Evolutionary conservation across 2,888 invertebrate species (phyloP), one percentile per base, ranked within the genome.

Genomic region (Selenia dentaria): DNA sequence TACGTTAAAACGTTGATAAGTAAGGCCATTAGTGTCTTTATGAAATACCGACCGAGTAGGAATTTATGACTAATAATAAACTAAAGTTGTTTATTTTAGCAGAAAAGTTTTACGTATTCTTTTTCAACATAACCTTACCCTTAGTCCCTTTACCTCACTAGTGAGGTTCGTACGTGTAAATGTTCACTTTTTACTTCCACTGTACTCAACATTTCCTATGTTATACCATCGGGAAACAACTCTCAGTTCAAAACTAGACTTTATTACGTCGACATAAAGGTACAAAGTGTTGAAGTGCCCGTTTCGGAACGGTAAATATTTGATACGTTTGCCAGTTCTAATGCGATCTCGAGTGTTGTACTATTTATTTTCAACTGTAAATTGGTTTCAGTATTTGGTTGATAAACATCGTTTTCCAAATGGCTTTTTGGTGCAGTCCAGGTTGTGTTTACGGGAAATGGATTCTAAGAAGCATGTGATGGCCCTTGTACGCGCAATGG

Each of bases 371-470:
- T 62, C 63, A 52, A 49, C 57, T 49, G 56, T 50, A 66, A 68
- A 71, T 71, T 68, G 66, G 59, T 67, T 68, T 60, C 59, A 57
- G 61, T 66, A 59, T 67, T 70, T 62, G 57, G 56, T 56, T 51
- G 50, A 42, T 48, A 48, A 48, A 48, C 41, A 48, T 36, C 52
- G 56, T 54, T 58, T 54, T 43, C 25, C 43, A 47, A 59, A 57
- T 51, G 41, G 51, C 49, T 54, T 56, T 33, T 38, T 24, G 41
- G 28, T 55, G 51, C 45, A 41, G 12, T 9, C 6, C 6, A n/a
- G 13, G 25, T 9, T 14, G 8, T 26, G 27, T 39, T 32, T 32
- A 20, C 11, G 9, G 22, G 13, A 12, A 14, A 10, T 20, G 14
- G 18, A 8, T 32, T 36, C 28, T 24, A 22, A 5, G 4, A 16